These are phyloP conservation scores for Halictus ligatus DNA, from an alignment of 2,888 invertebrate genomes.

Conservation along the genomic window DNA sequence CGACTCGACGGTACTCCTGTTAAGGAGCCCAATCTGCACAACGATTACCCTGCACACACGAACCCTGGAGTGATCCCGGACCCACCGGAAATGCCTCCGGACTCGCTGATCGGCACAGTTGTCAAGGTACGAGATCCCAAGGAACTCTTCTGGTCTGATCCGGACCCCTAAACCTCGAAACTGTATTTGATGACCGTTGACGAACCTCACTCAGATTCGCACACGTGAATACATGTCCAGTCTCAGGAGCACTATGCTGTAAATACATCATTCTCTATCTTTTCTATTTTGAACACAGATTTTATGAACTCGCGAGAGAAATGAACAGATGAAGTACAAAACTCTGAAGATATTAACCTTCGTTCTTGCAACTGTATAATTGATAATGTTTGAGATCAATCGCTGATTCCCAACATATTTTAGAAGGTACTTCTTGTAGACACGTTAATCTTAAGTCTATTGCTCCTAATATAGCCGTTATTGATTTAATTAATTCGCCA, in stretches of 20 bases:
- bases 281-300: not conserved
- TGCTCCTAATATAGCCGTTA: too few species aligned
- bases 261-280: not conserved
- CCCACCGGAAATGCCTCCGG: conserved; percentile 85
- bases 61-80: conserved; percentile 84
- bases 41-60: conserved; percentile 83
- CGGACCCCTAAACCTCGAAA: not conserved
- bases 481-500: too few species aligned
- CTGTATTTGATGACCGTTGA: not conserved
- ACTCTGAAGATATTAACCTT: not conserved
- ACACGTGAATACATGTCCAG: not conserved
- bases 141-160: not conserved
- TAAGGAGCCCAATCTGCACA: conserved; percentile 84
- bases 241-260: not conserved
- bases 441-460: too few species aligned
- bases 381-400: not conserved
- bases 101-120: conserved; percentile 93
- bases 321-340: not conserved
- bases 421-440: not conserved
- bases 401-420: not conserved
- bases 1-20: conserved; percentile 85
- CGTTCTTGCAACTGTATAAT: too few species aligned
- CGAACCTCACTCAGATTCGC: not conserved
- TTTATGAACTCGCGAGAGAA: not conserved
- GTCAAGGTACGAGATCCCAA: conserved; percentile 90